Evolutionary conservation across 2,888 invertebrate genomes (phyloP), one percentile per base, ranked within the genome.

Genomic region (Drosophila affinis): DNA sequence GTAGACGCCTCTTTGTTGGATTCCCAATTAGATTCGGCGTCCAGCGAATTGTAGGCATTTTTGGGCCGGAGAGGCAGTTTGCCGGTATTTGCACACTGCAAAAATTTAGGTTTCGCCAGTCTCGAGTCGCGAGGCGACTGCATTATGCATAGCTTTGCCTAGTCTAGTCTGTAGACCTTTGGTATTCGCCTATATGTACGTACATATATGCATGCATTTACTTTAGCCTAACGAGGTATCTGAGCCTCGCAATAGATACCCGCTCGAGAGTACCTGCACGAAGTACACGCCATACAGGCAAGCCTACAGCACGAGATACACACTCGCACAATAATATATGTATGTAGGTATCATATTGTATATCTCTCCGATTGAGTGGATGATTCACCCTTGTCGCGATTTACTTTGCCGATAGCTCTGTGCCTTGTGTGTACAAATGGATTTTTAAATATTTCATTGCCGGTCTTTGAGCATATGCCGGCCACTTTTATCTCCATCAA

Each of bases 151-250:
- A 52, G 39, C 39, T 39, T 53, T 49, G 21, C 0, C 5, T 14
- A 45, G 60, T 45, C 52, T 58, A 44, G 54, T 55, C 49, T 60
- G 44, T 34, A 63, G 63, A 70, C 73, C 64, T 73, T 78, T 75
- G 68, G 47, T 59, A 54, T 48, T 47, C 48, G 21, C 21, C 21
- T 14, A 54, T n/a, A n/a, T n/a, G 34, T 44, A n/a, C 10, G 21
- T 44, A 21, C 9, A 12, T 51, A n/a, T 18, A 64, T 48, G 44
- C 39, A 65, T 55, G 54, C 49, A 32, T 34, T 44, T 9, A 53
- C 12, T 49, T 45, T 52, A 44, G 46, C 51, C 45, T 24, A 24
- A 45, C 24, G 46, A 34, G 63, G 45, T 52, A 54, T 53, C 53
- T 44, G 34, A 24, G 10, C 32, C 48, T 18, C 39, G 14, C 24